Percentiles rank a stretch among this genome's conserved stretches.
Evolutionary conservation across 2,888 invertebrate genomes (phyloP).

Genomic region (Ophion ventricosus): DNA sequence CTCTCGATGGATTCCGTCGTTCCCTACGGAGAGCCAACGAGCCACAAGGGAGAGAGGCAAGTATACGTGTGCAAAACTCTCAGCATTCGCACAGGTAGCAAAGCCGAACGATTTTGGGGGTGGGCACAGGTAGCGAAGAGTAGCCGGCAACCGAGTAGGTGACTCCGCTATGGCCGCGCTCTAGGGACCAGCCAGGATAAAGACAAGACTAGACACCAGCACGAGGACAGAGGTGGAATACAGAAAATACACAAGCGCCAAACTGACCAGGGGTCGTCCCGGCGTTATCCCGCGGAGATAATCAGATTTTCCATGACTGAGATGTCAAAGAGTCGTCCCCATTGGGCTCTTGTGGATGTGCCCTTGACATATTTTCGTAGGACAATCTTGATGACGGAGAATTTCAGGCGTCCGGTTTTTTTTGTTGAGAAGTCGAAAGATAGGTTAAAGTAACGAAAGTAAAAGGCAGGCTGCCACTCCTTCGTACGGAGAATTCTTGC

Average conservation of each 20-base stretch:
- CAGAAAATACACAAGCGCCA: conserved; percentile 49
- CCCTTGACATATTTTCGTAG: conserved; percentile 71
- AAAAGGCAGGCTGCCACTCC: background rate
- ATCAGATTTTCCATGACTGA: conserved; percentile 81
- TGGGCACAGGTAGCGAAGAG: conserved; percentile 49
- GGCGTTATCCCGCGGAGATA: conserved; percentile 78
- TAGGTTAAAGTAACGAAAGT: conserved; percentile 9
- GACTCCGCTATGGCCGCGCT: conserved; percentile 18
- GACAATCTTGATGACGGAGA: conserved; percentile 43
- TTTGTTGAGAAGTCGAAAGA: conserved; percentile 1
- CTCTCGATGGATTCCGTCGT: background rate
- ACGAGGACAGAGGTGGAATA: conserved; percentile 31
- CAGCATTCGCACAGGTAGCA: conserved; percentile 43
- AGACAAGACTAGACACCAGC: conserved; percentile 49
- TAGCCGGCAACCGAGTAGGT: conserved; percentile 39
- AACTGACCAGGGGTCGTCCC: conserved; percentile 66
- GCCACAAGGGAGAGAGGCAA: conserved; percentile 10
- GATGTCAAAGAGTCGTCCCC: conserved; percentile 77
- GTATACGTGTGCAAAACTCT: conserved; percentile 31
- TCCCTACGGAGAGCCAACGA: conserved; percentile 1
- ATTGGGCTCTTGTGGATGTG: conserved; percentile 43
- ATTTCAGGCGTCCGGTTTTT: background rate
- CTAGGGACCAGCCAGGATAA: conserved; percentile 47
- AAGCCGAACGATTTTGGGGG: conserved; percentile 31
- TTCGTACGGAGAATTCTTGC: conserved; percentile 26